Conservation (phyloP, 2,113 vertebrate species). For the Gymnarchus niloticus region DNA sequence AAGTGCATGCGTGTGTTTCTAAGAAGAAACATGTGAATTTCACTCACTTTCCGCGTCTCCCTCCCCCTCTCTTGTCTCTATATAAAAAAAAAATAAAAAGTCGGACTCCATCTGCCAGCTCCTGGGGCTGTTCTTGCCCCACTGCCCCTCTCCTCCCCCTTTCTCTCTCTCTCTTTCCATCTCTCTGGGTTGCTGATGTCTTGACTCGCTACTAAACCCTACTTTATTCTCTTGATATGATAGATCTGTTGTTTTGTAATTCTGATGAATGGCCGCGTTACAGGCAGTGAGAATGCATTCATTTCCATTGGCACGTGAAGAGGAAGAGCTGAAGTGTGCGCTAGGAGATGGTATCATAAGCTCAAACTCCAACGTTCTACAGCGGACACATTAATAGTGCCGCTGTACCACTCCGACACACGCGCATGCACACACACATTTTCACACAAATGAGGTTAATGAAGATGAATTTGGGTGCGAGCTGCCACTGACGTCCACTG, state of each 20-base stretch:
- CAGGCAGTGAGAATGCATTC: conserved; percentile 4
- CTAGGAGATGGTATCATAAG: conserved; percentile 8
- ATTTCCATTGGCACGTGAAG: not conserved
- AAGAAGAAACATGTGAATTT: not conserved
- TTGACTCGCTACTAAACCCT: not conserved
- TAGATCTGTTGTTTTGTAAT: conserved; percentile 14
- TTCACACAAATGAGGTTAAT: conserved; percentile 57
- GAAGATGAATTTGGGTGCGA: conserved; percentile 54
- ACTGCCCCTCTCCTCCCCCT: conserved; percentile 47
- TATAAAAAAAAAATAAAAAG: conserved; percentile 32
- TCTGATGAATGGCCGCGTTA: conserved; percentile 13
- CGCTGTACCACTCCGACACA: not conserved
- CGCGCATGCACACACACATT: conserved; percentile 7
- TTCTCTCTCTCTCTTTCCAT: not conserved
- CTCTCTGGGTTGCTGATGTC: not conserved
- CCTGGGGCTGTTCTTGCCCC: conserved; percentile 65
- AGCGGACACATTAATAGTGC: conserved; percentile 7
- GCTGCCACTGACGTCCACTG: conserved; percentile 32
- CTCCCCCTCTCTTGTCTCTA: conserved; percentile 5
- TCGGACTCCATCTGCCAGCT: conserved; percentile 63
- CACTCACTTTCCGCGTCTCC: not conserved
- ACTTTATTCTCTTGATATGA: conserved; percentile 19
- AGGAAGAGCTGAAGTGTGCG: not conserved
- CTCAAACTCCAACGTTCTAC: not conserved
- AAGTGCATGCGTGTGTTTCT: not conserved